Conservation (phyloP, 2,797 vertebrate species). For the Protosalanx chinensis region DNA sequence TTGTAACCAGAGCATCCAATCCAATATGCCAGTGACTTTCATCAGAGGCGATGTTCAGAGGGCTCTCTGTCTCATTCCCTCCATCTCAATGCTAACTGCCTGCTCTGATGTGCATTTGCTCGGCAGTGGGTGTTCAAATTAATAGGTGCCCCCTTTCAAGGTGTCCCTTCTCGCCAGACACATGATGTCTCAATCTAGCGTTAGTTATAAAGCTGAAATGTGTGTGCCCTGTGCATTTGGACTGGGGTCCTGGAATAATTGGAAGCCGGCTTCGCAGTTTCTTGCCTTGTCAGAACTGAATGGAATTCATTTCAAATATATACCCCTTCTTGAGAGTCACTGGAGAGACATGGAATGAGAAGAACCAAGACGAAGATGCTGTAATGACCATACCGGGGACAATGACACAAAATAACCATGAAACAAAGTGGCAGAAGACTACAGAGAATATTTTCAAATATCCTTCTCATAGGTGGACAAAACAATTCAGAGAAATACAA, state of each 20-base stretch:
- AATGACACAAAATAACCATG: neutral
- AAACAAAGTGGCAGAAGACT: neutral
- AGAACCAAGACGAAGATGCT: no score
- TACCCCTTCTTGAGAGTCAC: slow-evolving; percentile 26
- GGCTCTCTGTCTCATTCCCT: slow-evolving; percentile 26
- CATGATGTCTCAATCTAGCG: neutral
- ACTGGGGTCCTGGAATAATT: neutral
- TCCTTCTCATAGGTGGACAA: neutral
- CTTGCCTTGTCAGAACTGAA: neutral
- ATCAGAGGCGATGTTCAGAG: slow-evolving; percentile 31
- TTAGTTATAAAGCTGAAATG: neutral
- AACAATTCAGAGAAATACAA: slow-evolving; percentile 13
- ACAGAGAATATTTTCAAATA: neutral
- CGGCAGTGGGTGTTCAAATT: slow-evolving; percentile 24
- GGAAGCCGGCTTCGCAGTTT: neutral
- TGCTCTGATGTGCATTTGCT: slow-evolving; percentile 5
- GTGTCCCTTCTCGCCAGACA: slow-evolving; percentile 8
- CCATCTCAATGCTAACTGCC: slow-evolving; percentile 32
- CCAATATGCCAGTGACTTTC: slow-evolving; percentile 13
- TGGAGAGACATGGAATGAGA: no score
- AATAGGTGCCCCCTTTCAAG: slow-evolving; percentile 20
- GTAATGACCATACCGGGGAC: neutral
- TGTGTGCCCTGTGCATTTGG: neutral
- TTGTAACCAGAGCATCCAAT: slow-evolving; percentile 2
- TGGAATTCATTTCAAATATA: slow-evolving; percentile 25